Conservation (phyloP, 2,113 vertebrate species). For the Stegostoma tigrinum region DNA sequence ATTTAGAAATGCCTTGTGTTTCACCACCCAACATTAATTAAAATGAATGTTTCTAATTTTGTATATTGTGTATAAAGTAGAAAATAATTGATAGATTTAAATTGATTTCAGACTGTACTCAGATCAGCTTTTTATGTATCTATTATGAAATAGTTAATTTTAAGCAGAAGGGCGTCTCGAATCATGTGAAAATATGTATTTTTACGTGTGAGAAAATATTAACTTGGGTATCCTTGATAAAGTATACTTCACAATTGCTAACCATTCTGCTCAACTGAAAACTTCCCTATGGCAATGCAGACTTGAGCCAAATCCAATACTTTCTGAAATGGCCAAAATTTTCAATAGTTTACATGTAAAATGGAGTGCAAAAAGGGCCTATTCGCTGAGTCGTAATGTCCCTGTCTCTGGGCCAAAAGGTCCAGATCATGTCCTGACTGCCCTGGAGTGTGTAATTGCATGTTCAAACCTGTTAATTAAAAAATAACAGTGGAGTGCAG, state of each 20-base stretch:
- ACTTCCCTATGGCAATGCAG: too few species aligned
- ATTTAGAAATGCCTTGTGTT: not conserved
- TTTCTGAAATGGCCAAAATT: not conserved
- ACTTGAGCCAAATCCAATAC: too few species aligned
- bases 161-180: not conserved
- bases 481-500: not conserved
- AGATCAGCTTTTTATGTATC: not conserved
- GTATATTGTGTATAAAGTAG: not conserved
- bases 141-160: not conserved
- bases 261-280: not conserved
- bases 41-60: not conserved
- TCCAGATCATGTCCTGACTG: too few species aligned
- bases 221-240: too few species aligned
- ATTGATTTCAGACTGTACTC: not conserved
- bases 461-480: not conserved
- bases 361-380: too few species aligned
- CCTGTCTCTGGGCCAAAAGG: too few species aligned
- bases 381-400: too few species aligned
- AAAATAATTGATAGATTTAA: not conserved
- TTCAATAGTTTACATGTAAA: not conserved
- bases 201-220: not conserved
- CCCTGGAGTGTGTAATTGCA: too few species aligned
- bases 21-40: not conserved
- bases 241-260: not conserved
- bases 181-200: not conserved